Conservation (phyloP, 2,113 vertebrate genomes). For the Sitta europaea region DNA sequence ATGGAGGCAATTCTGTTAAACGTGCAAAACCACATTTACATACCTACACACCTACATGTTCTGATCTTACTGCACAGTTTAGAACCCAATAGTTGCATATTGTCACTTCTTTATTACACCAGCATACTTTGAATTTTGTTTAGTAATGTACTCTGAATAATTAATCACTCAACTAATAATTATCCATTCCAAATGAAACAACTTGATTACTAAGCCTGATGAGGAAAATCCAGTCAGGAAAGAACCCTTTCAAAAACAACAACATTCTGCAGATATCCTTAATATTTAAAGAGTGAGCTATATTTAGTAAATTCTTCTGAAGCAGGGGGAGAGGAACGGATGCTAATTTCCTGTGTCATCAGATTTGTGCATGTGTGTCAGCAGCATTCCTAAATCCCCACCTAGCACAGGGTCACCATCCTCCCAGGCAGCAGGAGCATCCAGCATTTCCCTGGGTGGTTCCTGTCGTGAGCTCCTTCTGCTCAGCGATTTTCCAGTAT, state of each 20-base stretch:
- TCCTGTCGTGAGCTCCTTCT: not conserved
- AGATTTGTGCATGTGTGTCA: constrained; percentile 19
- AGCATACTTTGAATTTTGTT: not conserved
- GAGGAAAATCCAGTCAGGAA: constrained; percentile 40
- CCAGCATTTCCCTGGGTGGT: not conserved
- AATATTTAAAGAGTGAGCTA: constrained; percentile 40
- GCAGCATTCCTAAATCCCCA: constrained; percentile 31
- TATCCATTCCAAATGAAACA: constrained; percentile 26
- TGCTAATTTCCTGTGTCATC: constrained; percentile 44
- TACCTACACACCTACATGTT: not conserved
- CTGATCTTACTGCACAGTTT: not conserved
- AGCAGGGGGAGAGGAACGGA: not conserved
- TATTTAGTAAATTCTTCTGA: constrained; percentile 21
- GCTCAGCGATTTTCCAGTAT: not conserved
- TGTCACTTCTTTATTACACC: not conserved
- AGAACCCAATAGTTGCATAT: not conserved
- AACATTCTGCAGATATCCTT: constrained; percentile 42
- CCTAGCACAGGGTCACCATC: not conserved
- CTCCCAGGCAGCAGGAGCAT: not conserved
- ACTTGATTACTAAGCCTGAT: constrained; percentile 57
- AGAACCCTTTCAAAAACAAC: constrained; percentile 44
- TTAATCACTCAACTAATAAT: constrained; percentile 44
- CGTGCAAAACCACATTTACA: not conserved
- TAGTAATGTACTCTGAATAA: constrained; percentile 6
- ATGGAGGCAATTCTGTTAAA: not conserved